Evolutionary conservation across 2,888 invertebrate genomes (phyloP), one percentile per base, ranked within the genome.

Genomic region (Hydraecia micacea): DNA sequence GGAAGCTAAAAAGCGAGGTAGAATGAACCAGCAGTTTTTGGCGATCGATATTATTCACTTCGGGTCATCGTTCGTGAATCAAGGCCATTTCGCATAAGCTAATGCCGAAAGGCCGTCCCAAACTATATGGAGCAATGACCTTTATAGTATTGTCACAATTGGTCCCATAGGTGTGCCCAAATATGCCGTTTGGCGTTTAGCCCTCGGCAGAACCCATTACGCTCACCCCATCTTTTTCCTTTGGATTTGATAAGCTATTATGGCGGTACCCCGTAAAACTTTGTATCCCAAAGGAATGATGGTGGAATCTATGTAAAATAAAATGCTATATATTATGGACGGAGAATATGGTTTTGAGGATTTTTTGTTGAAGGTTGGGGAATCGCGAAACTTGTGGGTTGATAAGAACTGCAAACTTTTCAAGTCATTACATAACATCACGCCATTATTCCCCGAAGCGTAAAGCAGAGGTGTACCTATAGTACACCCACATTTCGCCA

Each of bases 41-140:
- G 65, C 81, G 77, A 87, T 88, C 87, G 63, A 88, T 83, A 87
- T 87, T 85, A 85, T 87, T 87, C 80, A 86, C 79, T 82, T 81
- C 75, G 81, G 87, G 85, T 87, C 88, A 85, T 87, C 83, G 88
- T 79, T 87, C 88, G 85, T 76, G 74, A 84, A 82, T 79, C 83
- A 87, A 87, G 86, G 88, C 79, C 84, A 78, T 62, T 36, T 79
- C 79, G 85, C 87, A 83, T 87, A 77, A 83, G 74, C 77, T 58
- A 81, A 81, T 76, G 82, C 73, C 78, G 65, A 69, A 79, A 86
- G 88, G 78, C 88, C 79, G 85, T 84, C 82, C 82, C 73, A 78
- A 79, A 77, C 76, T 83, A 84, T 81, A 21, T 83, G 60, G 86
- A 79, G 76, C 81, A 79, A 79, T 77, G 85, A 88, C 76, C 86